phyloP scores from a whole-genome alignment of 2,113 vertebrate species.

The Mormyrus iriodes region DNA sequence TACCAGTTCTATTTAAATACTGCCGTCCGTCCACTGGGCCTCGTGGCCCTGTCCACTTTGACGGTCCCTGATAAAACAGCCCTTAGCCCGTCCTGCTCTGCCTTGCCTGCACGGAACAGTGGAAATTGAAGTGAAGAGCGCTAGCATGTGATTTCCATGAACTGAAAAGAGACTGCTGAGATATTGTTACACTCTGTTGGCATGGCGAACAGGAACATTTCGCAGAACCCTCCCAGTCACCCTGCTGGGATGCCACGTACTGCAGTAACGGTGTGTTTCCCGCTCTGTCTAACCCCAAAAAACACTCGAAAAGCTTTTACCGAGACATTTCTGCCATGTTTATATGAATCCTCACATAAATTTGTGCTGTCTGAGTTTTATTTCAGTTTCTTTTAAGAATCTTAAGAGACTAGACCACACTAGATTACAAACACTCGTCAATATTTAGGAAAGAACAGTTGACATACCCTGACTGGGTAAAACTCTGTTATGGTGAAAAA shows the following conservation, averaged over 20 bases:
- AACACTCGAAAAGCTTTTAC: background rate
- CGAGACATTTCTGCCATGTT: background rate
- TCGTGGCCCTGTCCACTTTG: slow-evolving; percentile 13
- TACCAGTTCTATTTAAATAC: slow-evolving; percentile 45
- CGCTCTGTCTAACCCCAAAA: slow-evolving; percentile 18
- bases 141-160: slow-evolving; percentile 3
- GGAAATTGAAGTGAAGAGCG: background rate
- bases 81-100: background rate
- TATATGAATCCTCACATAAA: background rate
- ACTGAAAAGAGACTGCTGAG: background rate
- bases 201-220: slow-evolving; percentile 16
- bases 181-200: slow-evolving; percentile 24
- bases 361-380: background rate
- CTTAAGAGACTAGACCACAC: background rate
- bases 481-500: background rate
- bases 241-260: slow-evolving; percentile 17
- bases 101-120: background rate
- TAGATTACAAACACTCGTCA: background rate
- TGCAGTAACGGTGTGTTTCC: slow-evolving; percentile 15
- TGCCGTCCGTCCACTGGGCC: slow-evolving; percentile 21
- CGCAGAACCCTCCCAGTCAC: background rate
- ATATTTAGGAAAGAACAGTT: background rate
- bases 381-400: background rate
- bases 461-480: background rate
- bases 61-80: background rate